Evolutionary conservation across 2,888 invertebrate species (phyloP).

Genomic region (Crocallis elinguaria): DNA sequence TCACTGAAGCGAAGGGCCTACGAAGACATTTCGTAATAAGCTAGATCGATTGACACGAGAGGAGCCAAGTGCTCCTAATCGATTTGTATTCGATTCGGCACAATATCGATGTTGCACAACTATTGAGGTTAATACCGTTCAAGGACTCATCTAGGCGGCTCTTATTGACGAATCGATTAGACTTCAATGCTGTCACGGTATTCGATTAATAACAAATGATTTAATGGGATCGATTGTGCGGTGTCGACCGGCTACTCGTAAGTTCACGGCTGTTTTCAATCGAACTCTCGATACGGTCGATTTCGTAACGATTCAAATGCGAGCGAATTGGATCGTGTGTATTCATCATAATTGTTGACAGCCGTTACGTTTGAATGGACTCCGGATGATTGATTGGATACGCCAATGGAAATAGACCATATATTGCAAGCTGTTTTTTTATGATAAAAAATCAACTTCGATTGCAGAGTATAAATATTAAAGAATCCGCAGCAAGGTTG

Average conservation of each 20-base stretch:
- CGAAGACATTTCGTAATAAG: constrained; percentile 58
- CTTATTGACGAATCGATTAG: constrained; percentile 57
- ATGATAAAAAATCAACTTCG: constrained; percentile 22
- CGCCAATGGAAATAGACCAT: constrained; percentile 48
- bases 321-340: constrained; percentile 56
- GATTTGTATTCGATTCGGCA: constrained; percentile 67
- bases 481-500: constrained; percentile 42
- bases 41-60: constrained; percentile 57
- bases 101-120: constrained; percentile 71
- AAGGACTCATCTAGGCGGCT: constrained; percentile 61
- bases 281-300: constrained; percentile 52
- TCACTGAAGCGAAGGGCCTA: constrained; percentile 58
- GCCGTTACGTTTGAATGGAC: constrained; percentile 54
- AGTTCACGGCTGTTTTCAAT: constrained; percentile 61
- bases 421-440: constrained; percentile 44
- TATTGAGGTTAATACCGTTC: constrained; percentile 68
- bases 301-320: constrained; percentile 60
- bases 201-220: constrained; percentile 63
- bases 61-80: constrained; percentile 63
- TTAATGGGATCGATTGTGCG: constrained; percentile 60
- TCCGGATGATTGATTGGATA: constrained; percentile 58
- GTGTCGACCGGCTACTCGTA: constrained; percentile 51
- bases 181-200: constrained; percentile 53
- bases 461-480: constrained; percentile 34
- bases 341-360: constrained; percentile 65